Base-by-base conservation (phyloP, 2,113 vertebrate genomes). In the Forbesichthys agassizii region DNA sequence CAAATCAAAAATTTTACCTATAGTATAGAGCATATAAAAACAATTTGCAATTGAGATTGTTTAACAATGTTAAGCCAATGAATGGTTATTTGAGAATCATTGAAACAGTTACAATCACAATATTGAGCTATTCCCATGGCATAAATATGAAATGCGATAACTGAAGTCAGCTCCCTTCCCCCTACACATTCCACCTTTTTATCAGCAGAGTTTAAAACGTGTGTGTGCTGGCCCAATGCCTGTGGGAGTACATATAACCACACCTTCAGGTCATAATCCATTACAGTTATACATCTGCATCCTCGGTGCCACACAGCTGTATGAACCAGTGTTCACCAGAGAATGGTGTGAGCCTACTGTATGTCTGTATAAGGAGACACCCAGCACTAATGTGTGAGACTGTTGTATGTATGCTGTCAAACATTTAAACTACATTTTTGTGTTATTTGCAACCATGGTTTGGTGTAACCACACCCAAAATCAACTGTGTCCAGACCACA, bases 131-230 rank as follows among this genome's bases (percentile, higher is more conserved):
- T 69, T 84, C 76, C 75, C 58, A 73, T 48, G 68, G 68, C 48
- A 5, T 51, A 67, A 14, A 64, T 9, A 71, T 60, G 60, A 48
- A 54, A 20, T 14, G 9, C 0, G 9, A 66, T n/a, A 64, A 60
- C 64, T 13, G 48, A 61, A 64, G 64, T 9, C 54, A 68, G 16
- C 63, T 12, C 16, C 53, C 68, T 61, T 55, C 72, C 65, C 73
- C 59, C 48, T 60, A 68, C 3, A 74, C 85, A 83, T 72, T 84
- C 83, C 77, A 61, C 20, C 42, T 69, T 83, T 88, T 87, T 88
- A 90, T 87, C 83, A 83, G 78, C 42, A 52, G 65, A 72, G 81
- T 85, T 87, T 86, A 83, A 73, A 71, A 63, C 68, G 63, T 62
- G 58, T 71, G 55, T 83, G 78, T 76, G 54, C 69, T 82, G 76